A percentile compares a stretch with the other conserved stretches of the same genome.
Evolutionary conservation across 2,888 invertebrate species (phyloP).

Genomic region (Adineta ricciae): DNA sequence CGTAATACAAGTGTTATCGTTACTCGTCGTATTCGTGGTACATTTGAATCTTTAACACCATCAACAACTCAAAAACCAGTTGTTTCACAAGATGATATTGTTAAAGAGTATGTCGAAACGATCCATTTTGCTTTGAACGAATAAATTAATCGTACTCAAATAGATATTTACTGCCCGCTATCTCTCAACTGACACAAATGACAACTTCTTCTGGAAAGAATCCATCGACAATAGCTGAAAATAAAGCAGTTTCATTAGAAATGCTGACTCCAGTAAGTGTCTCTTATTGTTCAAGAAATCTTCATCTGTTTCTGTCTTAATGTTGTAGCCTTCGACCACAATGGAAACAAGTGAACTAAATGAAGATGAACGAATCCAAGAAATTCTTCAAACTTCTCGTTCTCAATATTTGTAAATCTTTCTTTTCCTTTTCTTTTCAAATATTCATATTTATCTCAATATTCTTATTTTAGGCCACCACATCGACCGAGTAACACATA

Average conservation of each 20-base stretch:
- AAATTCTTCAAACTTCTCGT: neutral
- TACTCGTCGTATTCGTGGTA: constrained; percentile 55
- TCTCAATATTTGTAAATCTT: neutral
- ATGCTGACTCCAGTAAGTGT: neutral
- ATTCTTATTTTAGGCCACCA: neutral
- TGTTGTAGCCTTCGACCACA: neutral
- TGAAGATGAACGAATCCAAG: neutral
- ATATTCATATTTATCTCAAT: neutral
- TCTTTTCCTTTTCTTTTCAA: neutral
- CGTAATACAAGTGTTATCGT: constrained; percentile 93
- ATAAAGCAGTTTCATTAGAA: neutral
- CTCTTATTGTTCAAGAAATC: neutral
- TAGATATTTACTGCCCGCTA: neutral
- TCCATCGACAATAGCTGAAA: neutral
- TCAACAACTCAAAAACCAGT: constrained; percentile 46
- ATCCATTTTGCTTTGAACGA: neutral
- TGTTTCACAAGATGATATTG: neutral
- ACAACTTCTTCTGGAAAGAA: neutral
- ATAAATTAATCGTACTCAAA: neutral
- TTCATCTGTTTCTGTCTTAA: neutral
- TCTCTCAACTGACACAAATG: neutral
- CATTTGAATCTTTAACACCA: constrained; percentile 25
- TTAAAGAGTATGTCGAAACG: neutral
- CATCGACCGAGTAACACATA: neutral
- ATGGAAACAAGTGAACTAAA: neutral